Conservation (phyloP, 2,888 invertebrate species). For the Mesorhabditis spiculigera region DNA sequence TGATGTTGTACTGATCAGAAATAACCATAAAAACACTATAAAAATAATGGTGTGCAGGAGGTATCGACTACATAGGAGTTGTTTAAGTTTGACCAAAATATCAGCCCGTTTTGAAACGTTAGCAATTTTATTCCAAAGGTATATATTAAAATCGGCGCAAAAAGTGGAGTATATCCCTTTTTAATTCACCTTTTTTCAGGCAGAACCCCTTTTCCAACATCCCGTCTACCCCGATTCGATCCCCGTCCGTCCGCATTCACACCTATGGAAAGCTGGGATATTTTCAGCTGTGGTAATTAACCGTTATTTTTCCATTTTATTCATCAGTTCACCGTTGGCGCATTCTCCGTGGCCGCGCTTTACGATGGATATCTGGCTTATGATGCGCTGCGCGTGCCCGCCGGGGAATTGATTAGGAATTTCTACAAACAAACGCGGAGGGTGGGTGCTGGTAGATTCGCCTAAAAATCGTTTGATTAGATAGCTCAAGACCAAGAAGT, state of each 20-base stretch:
- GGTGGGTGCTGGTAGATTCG: constrained; percentile 1
- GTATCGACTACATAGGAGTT: no score
- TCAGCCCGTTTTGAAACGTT: no score
- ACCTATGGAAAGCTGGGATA: constrained; percentile 34
- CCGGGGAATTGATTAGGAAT: constrained; percentile 7
- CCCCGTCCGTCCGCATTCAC: constrained; percentile 31
- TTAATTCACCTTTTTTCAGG: no score
- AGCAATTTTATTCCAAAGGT: no score
- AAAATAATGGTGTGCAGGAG: no score
- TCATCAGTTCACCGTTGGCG: background rate
- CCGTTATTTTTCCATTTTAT: background rate
- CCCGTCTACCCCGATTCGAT: constrained; percentile 23
- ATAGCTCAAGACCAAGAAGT: constrained; percentile 34
- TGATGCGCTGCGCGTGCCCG: background rate
- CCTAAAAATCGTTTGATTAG: constrained; percentile 11
- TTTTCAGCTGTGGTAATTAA: constrained; percentile 36
- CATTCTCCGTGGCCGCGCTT: constrained; percentile 12
- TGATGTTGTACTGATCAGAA: no score
- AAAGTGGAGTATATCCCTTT: no score
- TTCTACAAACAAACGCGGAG: constrained; percentile 10
- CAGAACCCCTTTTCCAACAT: no score
- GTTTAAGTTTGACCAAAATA: no score
- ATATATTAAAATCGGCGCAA: no score
- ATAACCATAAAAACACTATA: no score
- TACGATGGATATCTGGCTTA: constrained; percentile 12